Evolutionary conservation across 2,797 vertebrate species (phyloP).

Genomic region (Chaetophractus vellerosus): DNA sequence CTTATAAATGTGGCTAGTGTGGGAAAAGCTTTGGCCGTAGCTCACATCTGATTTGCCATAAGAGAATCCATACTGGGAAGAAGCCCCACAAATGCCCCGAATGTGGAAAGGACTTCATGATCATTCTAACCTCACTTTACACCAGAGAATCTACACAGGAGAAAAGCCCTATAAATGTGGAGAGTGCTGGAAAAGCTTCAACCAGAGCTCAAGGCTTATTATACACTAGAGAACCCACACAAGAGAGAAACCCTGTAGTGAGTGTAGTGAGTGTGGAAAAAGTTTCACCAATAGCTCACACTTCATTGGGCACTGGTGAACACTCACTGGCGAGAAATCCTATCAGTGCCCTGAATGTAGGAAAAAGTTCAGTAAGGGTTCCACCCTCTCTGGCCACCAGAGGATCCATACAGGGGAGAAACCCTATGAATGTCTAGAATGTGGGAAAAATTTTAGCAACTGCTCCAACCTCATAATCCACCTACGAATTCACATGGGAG

Average conservation of each 20-base stretch:
- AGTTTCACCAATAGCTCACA: neutral
- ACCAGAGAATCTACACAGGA: conserved; percentile 13
- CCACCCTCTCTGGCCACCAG: conserved; percentile 54
- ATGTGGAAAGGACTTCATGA: neutral
- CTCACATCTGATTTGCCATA: neutral
- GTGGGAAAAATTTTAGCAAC: conserved; percentile 41
- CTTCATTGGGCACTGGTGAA: neutral
- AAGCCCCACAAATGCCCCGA: neutral
- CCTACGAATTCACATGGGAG: conserved; percentile 46
- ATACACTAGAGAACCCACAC: conserved; percentile 63
- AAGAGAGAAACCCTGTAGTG: neutral
- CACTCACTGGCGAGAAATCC: neutral
- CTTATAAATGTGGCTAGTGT: neutral
- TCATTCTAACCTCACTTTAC: neutral
- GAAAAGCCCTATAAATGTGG: neutral
- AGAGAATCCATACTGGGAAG: neutral
- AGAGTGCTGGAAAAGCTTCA: neutral
- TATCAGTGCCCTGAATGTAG: conserved; percentile 12
- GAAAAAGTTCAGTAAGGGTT: conserved; percentile 65
- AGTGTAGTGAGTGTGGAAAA: neutral
- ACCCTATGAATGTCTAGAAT: conserved; percentile 31
- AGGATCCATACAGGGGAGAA: neutral
- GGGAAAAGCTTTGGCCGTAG: neutral
- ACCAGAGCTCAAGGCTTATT: neutral
- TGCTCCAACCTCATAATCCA: conserved; percentile 22